These are phyloP conservation scores for Dreissena rostriformis DNA, from an alignment of 1,140 invertebrate genomes.

Conservation along the genomic window DNA sequence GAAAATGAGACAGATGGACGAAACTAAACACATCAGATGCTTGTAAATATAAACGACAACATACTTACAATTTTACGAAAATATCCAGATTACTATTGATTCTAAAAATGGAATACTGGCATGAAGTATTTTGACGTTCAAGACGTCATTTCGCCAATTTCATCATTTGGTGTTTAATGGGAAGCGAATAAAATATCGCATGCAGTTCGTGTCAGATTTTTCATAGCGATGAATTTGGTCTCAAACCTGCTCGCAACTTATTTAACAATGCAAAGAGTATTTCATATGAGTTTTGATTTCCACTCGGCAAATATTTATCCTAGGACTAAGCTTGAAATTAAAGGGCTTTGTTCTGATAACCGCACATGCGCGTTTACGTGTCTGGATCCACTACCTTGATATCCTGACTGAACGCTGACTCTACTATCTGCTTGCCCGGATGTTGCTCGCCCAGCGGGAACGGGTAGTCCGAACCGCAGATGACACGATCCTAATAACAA, in stretches of 20 bases:
- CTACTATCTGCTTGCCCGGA: constrained; percentile 83
- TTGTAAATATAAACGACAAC: not conserved
- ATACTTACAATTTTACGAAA: not conserved
- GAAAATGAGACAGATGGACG: constrained; percentile 51
- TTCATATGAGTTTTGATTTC: too few species aligned
- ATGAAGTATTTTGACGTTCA: not conserved
- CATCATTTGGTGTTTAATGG: too few species aligned
- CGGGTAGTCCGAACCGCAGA: constrained; percentile 85
- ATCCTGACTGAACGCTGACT: constrained; percentile 69
- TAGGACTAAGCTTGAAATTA: too few species aligned
- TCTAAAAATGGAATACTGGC: not conserved
- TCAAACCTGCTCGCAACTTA: too few species aligned
- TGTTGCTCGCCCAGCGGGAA: constrained; percentile 85
- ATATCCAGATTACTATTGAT: not conserved
- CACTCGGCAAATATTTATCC: not conserved
- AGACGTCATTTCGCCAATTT: not conserved
- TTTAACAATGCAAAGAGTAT: too few species aligned
- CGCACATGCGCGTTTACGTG: too few species aligned
- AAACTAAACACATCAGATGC: not conserved
- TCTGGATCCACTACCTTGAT: constrained; percentile 66
- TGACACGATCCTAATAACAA: constrained; percentile 81
- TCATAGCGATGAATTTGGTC: too few species aligned
- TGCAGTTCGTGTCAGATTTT: too few species aligned
- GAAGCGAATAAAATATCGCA: too few species aligned
- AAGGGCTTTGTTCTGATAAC: too few species aligned